Conservation (phyloP, 1,140 invertebrate genomes). For the Plectus sambesii region DNA sequence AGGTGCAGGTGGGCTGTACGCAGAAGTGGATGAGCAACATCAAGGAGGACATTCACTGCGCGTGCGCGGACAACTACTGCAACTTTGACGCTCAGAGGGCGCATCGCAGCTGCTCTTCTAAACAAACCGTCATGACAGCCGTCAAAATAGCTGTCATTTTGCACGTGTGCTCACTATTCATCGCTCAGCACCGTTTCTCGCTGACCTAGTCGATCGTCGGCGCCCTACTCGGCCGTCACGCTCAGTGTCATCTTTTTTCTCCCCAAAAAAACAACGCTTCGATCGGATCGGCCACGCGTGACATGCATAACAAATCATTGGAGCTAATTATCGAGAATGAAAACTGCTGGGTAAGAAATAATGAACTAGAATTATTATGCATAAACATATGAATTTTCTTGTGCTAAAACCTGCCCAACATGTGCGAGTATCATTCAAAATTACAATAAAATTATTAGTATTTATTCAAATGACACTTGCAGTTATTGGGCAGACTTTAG, state of each 20-base stretch:
- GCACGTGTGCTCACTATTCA: too few species aligned
- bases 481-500: background rate
- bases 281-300: background rate
- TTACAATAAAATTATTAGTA: too few species aligned
- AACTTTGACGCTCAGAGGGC: conserved; percentile 15
- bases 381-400: conserved; percentile 2
- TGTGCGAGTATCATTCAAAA: background rate
- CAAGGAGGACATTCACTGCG: conserved; percentile 28
- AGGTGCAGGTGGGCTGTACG: conserved; percentile 36
- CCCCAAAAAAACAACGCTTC: background rate
- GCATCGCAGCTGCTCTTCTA: background rate
- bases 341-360: conserved; percentile 4
- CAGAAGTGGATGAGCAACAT: conserved; percentile 42
- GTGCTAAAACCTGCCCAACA: background rate
- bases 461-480: conserved; percentile 6
- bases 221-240: background rate
- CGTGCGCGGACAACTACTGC: conserved; percentile 19
- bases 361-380: conserved; percentile 2
- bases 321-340: conserved; percentile 9
- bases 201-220: background rate
- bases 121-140: conserved; percentile 3
- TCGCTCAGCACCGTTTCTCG: background rate
- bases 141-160: too few species aligned
- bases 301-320: background rate
- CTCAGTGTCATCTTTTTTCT: conserved; percentile 1